Conservation (phyloP, 2,113 vertebrate genomes). For the Pyxicephalus adspersus region DNA sequence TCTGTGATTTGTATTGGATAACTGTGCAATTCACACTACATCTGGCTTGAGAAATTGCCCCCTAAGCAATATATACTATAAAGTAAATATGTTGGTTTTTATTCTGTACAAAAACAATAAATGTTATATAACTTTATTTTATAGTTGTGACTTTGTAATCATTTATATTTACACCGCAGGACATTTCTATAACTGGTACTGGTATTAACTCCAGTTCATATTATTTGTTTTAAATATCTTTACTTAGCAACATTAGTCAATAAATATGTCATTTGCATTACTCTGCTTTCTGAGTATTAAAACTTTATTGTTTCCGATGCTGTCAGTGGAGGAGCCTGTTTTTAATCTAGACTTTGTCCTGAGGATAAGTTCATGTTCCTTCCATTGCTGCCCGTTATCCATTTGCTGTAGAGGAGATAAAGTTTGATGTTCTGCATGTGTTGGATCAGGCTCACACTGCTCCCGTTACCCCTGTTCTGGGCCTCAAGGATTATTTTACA, state of each 20-base stretch:
- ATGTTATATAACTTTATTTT: not conserved
- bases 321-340: constrained; percentile 43
- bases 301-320: constrained; percentile 51
- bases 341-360: constrained; percentile 46
- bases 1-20: too few species aligned
- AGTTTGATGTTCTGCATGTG: constrained; percentile 56
- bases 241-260: constrained; percentile 41
- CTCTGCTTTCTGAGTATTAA: constrained; percentile 33
- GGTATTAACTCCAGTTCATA: constrained; percentile 21
- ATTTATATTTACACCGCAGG: constrained; percentile 1
- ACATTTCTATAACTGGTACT: constrained; percentile 25
- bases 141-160: constrained; percentile 5
- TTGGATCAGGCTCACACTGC: constrained; percentile 42
- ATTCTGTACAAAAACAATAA: too few species aligned
- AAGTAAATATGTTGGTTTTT: not conserved
- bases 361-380: constrained; percentile 43
- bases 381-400: constrained; percentile 29
- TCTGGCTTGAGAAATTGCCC: too few species aligned
- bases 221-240: constrained; percentile 44
- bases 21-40: too few species aligned
- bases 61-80: too few species aligned
- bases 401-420: constrained; percentile 49
- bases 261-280: constrained; percentile 52
- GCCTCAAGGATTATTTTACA: constrained; percentile 44
- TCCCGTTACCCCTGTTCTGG: constrained; percentile 38